Conservation (phyloP, 2,888 invertebrate species). For the Thysanoteuthis rhombus region DNA sequence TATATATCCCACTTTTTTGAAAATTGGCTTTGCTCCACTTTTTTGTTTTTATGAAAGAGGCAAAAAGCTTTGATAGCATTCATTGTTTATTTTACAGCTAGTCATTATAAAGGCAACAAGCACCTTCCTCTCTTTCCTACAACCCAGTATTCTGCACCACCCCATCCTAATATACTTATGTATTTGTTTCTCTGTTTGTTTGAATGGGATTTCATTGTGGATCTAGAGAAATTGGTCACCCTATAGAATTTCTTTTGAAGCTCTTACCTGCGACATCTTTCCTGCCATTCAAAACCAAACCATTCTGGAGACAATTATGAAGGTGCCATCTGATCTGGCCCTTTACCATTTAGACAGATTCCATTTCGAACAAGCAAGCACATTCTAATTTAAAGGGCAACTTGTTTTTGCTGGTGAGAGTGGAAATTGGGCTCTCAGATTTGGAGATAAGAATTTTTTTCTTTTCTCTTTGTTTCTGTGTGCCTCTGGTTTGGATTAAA, state of each 20-base stretch:
- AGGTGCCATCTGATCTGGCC: background rate
- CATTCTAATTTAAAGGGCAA: background rate
- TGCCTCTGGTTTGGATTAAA: background rate
- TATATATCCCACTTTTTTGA: background rate
- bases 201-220: background rate
- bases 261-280: background rate
- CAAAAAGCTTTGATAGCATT: too few species aligned
- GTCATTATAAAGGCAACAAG: too few species aligned
- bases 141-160: too few species aligned
- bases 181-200: background rate
- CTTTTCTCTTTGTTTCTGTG: background rate
- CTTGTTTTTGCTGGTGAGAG: background rate
- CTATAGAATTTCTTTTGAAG: conserved; percentile 12
- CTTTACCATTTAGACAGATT: background rate
- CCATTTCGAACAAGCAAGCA: background rate
- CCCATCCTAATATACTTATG: too few species aligned
- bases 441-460: background rate
- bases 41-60: too few species aligned
- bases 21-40: background rate
- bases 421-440: background rate
- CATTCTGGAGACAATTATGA: background rate
- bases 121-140: too few species aligned
- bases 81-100: too few species aligned
- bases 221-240: background rate
- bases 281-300: background rate